Evolutionary conservation across 2,113 vertebrate species (phyloP), one percentile per base, ranked within the genome.

Genomic region (Hippocampus mohnikei): DNA sequence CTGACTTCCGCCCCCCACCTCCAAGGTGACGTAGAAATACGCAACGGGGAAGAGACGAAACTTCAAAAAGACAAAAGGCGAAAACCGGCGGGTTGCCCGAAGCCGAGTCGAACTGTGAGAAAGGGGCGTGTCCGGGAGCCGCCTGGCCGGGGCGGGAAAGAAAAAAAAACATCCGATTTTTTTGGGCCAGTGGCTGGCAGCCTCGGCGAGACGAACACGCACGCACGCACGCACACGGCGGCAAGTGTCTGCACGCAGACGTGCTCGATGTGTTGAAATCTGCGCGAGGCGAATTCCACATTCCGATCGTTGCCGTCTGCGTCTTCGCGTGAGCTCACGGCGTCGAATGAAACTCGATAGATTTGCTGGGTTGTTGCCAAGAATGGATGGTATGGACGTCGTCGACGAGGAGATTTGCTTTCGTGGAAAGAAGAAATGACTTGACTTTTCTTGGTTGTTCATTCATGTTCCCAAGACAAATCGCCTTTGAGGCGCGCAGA

Each of bases 111-210:
- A 58, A 23, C 55, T 33, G 70, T 44, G 42, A 78, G 71, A 66
- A 72, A 72, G 80, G 84, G 88, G 88, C 83, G 87, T 86, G 87
- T 83, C 85, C 84, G 82, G 80, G 87, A 88, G 88, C 77, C 25
- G 67, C 80, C 82, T 58, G 80, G 75, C 69, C 87, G 84, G 86
- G 78, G n/a, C 3, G 1, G 8, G 11, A 63, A n/a, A 41, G n/a
- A 41, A 40, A 87, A 87, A 90, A 87, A 87, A 90, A 89, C 88
- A 90, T 90, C 87, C 87, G 87, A 87, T 85, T 80, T 82, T 79
- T 85, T 46, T 46, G 41, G 82, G 81, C 87, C 84, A 89, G 78
- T 87, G 85, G 78, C 79, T 67, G 78, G 76, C 84, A 76, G 84
- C 72, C 82, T 73, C 76, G 58, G 65, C 41, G 71, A 74, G 68